Percentiles rank a stretch among this genome's conserved stretches.
Evolutionary conservation across 2,888 invertebrate species (phyloP).

Genomic region (Dichetophora obliterata): DNA sequence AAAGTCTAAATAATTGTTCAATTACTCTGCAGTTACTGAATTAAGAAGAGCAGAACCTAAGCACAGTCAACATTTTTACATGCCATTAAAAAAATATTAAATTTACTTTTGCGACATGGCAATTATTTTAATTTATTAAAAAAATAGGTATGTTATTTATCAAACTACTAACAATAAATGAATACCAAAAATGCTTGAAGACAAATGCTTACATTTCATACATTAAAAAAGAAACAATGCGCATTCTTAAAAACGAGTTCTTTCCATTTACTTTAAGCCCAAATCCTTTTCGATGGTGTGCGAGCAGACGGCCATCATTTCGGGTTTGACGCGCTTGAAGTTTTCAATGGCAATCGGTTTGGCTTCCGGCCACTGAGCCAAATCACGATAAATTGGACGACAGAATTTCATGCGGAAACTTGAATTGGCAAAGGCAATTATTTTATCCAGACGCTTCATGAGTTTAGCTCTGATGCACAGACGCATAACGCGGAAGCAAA

Average conservation of each 20-base stretch:
- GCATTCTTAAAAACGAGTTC: not conserved
- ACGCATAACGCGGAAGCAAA: conserved; percentile 82
- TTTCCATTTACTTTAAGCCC: conserved; percentile 58
- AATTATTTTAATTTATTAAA: too few species aligned
- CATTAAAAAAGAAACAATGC: too few species aligned
- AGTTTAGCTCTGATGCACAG: conserved; percentile 82
- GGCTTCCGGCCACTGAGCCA: conserved; percentile 83
- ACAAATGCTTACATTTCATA: not conserved
- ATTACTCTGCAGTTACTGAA: too few species aligned
- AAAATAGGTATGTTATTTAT: too few species aligned
- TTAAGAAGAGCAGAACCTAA: too few species aligned
- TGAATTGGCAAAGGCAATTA: conserved; percentile 83
- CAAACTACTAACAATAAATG: not conserved
- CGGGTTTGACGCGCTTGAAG: conserved; percentile 77
- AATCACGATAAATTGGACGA: conserved; percentile 87
- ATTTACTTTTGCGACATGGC: too few species aligned
- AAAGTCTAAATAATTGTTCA: too few species aligned
- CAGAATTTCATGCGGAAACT: conserved; percentile 94
- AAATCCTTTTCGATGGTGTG: conserved; percentile 83
- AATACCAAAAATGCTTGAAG: not conserved
- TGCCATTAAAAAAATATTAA: too few species aligned
- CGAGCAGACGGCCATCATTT: conserved; percentile 89
- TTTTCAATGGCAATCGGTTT: conserved; percentile 79
- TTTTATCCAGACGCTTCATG: conserved; percentile 76
- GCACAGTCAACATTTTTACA: too few species aligned